These are phyloP conservation scores for Crotophaga sulcirostris DNA, from an alignment of 2,113 vertebrate species.

Conservation along the genomic window DNA sequence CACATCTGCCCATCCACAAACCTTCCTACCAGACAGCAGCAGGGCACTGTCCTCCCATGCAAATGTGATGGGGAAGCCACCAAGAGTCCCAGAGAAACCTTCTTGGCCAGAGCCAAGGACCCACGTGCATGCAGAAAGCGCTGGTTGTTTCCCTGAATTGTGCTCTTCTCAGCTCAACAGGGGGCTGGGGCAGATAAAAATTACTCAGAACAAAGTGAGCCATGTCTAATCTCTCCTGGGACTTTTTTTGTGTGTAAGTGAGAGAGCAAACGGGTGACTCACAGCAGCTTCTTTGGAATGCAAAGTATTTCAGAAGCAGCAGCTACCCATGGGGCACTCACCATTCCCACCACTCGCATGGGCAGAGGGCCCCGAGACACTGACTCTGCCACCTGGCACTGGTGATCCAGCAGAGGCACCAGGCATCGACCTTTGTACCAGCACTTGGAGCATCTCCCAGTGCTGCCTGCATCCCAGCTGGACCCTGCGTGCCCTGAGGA, in stretches of 20 bases:
- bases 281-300: not conserved
- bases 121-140: rapidly evolving
- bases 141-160: not conserved
- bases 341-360: not conserved
- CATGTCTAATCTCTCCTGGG: not conserved
- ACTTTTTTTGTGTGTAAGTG: not conserved
- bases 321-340: not conserved
- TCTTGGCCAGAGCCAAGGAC: not conserved
- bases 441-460: not conserved
- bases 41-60: not conserved
- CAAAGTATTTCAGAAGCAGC: not conserved
- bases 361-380: not conserved
- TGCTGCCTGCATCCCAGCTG: not conserved
- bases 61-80: not conserved
- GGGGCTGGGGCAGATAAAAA: not conserved
- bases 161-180: not conserved
- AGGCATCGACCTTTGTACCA: not conserved
- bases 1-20: not conserved
- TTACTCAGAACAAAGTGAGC: not conserved
- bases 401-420: not conserved
- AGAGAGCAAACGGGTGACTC: not conserved
- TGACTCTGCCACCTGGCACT: rapidly evolving
- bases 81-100: not conserved
- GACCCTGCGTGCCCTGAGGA: not conserved
- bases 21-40: rapidly evolving